Percentiles rank a stretch among this genome's conserved stretches.
Conservation (phyloP, 2,888 invertebrate species). For the Heliconius hortense region DNA sequence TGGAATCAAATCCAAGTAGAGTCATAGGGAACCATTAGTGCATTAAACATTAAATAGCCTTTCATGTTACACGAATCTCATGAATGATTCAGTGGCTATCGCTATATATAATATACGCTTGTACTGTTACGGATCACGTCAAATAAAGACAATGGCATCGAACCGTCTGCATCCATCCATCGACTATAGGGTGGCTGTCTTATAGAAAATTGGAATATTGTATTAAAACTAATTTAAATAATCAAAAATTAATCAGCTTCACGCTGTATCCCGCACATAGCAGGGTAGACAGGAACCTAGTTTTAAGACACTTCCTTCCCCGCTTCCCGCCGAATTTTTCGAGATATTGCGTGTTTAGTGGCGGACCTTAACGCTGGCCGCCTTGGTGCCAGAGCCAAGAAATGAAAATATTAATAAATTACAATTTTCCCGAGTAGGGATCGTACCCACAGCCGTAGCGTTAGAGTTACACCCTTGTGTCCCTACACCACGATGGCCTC, state of each 20-base stretch:
- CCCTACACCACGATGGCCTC: no score
- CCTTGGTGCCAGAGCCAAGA: no score
- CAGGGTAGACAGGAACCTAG: not conserved
- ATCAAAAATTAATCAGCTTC: not conserved
- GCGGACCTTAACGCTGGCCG: no score
- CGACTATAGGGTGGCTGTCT: constrained; percentile 12
- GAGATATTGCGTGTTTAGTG: no score
- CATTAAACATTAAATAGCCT: constrained; percentile 26
- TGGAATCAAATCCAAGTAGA: not conserved
- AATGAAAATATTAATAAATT: no score
- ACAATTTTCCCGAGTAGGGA: no score
- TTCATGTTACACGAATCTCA: constrained; percentile 18
- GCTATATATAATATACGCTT: constrained; percentile 17
- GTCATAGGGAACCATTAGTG: constrained; percentile 10
- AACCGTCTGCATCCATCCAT: constrained; percentile 19
- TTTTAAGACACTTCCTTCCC: not conserved
- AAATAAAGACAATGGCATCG: constrained; percentile 18
- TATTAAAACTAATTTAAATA: not conserved
- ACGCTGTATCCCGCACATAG: not conserved
- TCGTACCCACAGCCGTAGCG: no score
- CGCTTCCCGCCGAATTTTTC: no score
- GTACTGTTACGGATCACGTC: constrained; percentile 28
- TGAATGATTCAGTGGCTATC: constrained; percentile 26
- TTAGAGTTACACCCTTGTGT: no score
- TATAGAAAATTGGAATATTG: not conserved